phyloP scores from a whole-genome alignment of 2,113 vertebrate genomes.

The Anoura caudifer region DNA sequence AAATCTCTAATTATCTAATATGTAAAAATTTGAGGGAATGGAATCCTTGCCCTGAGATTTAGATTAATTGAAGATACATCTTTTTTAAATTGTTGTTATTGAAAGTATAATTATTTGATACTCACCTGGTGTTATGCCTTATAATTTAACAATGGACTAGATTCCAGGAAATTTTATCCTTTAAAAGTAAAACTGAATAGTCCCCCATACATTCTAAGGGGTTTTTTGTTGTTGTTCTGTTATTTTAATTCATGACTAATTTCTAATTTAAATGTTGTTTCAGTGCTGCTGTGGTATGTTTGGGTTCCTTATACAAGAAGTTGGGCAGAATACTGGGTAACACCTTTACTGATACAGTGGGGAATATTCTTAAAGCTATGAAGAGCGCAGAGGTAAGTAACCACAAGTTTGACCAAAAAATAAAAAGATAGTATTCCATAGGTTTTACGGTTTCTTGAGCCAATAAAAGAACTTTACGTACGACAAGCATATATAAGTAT shows the following conservation, averaged over 20 bases:
- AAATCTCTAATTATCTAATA: neutral
- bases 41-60: neutral
- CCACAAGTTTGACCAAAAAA: slow-evolving; percentile 69
- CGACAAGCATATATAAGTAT: neutral
- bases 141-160: neutral
- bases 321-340: slow-evolving; percentile 90
- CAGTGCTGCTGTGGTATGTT: slow-evolving; percentile 93
- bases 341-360: slow-evolving; percentile 88
- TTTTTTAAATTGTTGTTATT: neutral
- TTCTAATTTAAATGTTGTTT: slow-evolving; percentile 75
- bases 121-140: neutral
- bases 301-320: slow-evolving; percentile 93
- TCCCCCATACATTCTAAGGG: neutral
- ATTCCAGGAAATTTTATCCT: slow-evolving; percentile 26
- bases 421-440: slow-evolving; percentile 36
- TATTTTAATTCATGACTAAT: slow-evolving; percentile 46
- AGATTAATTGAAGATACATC: neutral
- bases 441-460: neutral
- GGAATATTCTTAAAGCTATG: slow-evolving; percentile 93
- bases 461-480: neutral
- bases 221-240: slow-evolving; percentile 19
- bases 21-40: neutral
- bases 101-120: neutral
- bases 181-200: slow-evolving; percentile 30
- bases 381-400: slow-evolving; percentile 93